phyloP scores from a whole-genome alignment of 2,888 invertebrate species.

The Aporophyla lueneburgensis region DNA sequence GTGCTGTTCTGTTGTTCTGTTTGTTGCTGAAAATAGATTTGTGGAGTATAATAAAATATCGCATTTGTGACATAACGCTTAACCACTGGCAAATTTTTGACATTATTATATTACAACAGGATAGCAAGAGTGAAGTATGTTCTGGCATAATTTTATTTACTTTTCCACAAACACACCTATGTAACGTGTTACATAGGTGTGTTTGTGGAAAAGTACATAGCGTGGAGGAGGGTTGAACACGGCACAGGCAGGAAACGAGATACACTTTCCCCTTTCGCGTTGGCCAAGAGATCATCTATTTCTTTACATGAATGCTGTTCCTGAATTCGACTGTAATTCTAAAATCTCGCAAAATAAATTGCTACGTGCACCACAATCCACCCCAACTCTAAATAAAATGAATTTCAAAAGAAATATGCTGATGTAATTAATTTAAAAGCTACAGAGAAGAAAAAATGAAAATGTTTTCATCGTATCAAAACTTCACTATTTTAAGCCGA shows the following conservation, averaged over 20 bases:
- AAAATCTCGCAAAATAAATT: conserved; percentile 54
- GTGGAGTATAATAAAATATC: conserved; percentile 29
- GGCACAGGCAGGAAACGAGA: conserved; percentile 68
- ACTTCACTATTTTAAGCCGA: conserved; percentile 69
- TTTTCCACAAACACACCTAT: conserved; percentile 12
- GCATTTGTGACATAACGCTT: conserved; percentile 22
- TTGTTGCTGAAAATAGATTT: conserved; percentile 36
- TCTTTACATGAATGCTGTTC: conserved; percentile 64
- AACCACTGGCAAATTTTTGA: not conserved
- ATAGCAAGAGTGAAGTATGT: not conserved
- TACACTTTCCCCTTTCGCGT: conserved; percentile 66
- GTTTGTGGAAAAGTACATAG: too few relatives aligned
- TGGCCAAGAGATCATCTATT: conserved; percentile 66
- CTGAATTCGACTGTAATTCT: conserved; percentile 62
- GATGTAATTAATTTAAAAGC: conserved; percentile 70
- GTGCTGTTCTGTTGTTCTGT: conserved; percentile 55
- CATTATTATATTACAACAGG: conserved; percentile 6
- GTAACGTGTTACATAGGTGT: conserved; percentile 1
- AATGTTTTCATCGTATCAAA: conserved; percentile 71
- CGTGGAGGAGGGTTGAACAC: conserved; percentile 31
- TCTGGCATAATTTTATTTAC: conserved; percentile 21
- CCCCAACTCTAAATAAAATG: conserved; percentile 63
- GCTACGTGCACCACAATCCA: conserved; percentile 61
- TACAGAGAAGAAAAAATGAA: conserved; percentile 69
- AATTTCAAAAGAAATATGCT: conserved; percentile 66